Percentiles rank a stretch among this genome's conserved stretches.
Evolutionary conservation across 2,113 vertebrate species (phyloP).

Genomic region (Corydoras maculifer): DNA sequence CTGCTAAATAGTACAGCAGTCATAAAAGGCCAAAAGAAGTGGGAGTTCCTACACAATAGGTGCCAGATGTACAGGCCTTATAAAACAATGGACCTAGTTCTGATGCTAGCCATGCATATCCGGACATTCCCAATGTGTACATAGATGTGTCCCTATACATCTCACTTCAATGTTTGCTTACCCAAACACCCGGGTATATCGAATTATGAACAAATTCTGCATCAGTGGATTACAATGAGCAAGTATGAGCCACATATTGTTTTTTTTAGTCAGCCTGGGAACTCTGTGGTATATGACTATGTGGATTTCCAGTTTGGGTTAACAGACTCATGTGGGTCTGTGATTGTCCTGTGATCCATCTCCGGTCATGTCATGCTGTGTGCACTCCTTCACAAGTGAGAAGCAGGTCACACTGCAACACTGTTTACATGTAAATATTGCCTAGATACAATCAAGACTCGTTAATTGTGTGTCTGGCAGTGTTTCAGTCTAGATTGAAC

Average conservation of each 20-base stretch:
- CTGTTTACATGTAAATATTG: too few species aligned
- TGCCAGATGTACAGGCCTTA: conserved; percentile 64
- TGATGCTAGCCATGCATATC: conserved; percentile 59
- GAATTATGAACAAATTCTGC: background rate
- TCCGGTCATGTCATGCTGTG: background rate
- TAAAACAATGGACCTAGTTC: conserved; percentile 59
- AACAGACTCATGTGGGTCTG: conserved; percentile 24
- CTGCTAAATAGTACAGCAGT: conserved; percentile 56
- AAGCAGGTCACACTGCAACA: conserved; percentile 22
- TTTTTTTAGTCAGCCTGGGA: conserved; percentile 21
- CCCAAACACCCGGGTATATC: conserved; percentile 25
- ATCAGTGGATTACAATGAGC: conserved; percentile 17
- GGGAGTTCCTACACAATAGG: conserved; percentile 61
- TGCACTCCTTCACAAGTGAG: conserved; percentile 15
- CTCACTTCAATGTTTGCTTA: conserved; percentile 16
- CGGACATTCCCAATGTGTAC: conserved; percentile 52
- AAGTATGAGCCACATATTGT: background rate
- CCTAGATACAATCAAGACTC: too few species aligned
- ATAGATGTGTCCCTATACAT: conserved; percentile 46
- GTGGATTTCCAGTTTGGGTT: conserved; percentile 20
- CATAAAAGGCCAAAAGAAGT: conserved; percentile 54
- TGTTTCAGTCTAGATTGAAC: too few species aligned
- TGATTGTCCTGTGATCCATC: conserved; percentile 5
- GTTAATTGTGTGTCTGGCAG: too few species aligned
- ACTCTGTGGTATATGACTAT: conserved; percentile 21